Percentiles rank a stretch among this genome's conserved stretches.
Conservation (phyloP, 2,888 invertebrate species). For the Calameuta filiformis region DNA sequence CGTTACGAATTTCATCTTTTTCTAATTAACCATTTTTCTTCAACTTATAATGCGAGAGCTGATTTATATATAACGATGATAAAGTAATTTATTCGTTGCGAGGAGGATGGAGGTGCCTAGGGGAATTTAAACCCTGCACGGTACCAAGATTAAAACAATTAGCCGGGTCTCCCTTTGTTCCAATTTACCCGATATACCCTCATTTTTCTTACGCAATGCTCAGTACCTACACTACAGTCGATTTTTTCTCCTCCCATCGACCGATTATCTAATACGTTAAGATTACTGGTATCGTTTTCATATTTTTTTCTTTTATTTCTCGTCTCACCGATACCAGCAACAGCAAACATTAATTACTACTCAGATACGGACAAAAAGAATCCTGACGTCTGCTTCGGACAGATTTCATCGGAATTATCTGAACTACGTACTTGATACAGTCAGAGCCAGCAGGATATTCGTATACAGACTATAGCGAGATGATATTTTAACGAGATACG, state of each 20-base stretch:
- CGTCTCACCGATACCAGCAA: background rate
- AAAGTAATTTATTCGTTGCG: conserved; percentile 16
- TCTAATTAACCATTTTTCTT: background rate
- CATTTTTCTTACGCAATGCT: background rate
- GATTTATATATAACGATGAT: conserved; percentile 15
- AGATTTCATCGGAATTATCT: background rate
- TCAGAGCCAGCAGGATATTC: background rate
- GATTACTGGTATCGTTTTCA: background rate
- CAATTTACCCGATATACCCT: conserved; percentile 10
- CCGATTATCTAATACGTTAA: background rate
- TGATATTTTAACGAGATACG: background rate
- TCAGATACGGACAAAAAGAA: background rate
- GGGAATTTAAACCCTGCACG: conserved; percentile 6
- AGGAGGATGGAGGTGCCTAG: background rate
- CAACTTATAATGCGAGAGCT: conserved; percentile 1
- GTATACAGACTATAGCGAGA: background rate
- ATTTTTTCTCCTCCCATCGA: background rate
- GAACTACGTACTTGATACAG: background rate
- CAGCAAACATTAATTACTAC: background rate
- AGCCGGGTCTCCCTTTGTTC: conserved; percentile 9
- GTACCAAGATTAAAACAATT: conserved; percentile 23
- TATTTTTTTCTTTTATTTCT: background rate
- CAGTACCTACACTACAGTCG: background rate
- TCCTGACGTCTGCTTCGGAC: background rate
- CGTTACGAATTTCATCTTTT: background rate